These are phyloP conservation scores for Sitophilus oryzae DNA, from an alignment of 1,140 invertebrate species.

Conservation along the genomic window DNA sequence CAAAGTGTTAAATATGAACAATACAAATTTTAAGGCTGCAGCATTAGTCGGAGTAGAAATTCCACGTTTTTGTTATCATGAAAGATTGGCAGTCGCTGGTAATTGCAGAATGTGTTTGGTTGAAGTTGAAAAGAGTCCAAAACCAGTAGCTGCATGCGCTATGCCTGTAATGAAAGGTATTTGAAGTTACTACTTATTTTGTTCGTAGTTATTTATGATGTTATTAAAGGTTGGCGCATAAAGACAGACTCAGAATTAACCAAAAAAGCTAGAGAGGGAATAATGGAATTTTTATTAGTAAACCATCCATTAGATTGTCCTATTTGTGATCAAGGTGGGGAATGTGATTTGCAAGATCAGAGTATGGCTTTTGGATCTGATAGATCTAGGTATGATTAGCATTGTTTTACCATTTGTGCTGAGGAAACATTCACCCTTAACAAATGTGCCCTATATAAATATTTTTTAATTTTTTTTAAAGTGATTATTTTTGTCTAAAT, in stretches of 20 bases:
- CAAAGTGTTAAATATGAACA: neutral
- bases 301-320: constrained; percentile 99
- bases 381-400: constrained; percentile 65
- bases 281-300: constrained; percentile 98
- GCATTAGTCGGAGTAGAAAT: constrained; percentile 95
- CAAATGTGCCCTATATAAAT: too few species aligned
- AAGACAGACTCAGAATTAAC: constrained; percentile 97
- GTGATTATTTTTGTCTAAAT: neutral
- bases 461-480: neutral
- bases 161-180: constrained; percentile 99
- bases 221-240: constrained; percentile 61
- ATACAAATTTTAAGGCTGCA: constrained; percentile 58
- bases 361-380: constrained; percentile 99
- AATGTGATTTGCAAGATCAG: constrained; percentile 97
- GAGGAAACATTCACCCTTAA: too few species aligned
- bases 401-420: too few species aligned
- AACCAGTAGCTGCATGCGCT: constrained; percentile 98
- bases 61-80: constrained; percentile 98
- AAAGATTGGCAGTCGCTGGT: constrained; percentile 94
- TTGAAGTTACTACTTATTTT: constrained; percentile 1
- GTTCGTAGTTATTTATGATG: neutral
- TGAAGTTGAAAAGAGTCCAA: constrained; percentile 90
- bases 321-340: constrained; percentile 99
- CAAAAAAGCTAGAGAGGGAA: constrained; percentile 90
- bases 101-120: constrained; percentile 99